Evolutionary conservation across 2,888 invertebrate species (phyloP), one percentile per base, ranked within the genome.

Genomic region (Xestia sexstrigata): DNA sequence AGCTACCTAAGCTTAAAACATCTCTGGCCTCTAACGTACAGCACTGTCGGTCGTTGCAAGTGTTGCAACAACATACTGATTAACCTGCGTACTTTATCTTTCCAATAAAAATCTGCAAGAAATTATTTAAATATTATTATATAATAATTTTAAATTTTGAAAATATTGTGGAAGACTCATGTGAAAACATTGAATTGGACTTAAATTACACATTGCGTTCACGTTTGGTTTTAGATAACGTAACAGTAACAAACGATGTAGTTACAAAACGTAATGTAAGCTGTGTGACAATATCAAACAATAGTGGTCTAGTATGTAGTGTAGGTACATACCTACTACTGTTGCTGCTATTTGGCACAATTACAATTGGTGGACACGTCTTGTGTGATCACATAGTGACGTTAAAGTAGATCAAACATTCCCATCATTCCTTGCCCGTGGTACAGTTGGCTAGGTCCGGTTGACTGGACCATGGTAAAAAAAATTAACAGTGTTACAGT

Each of bases 271-370:
- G 6, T 47, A 39, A 74, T 66, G 65, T 20, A 66, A 69, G 55
- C 42, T 74, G 47, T 80, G 74, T 66, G 81, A 81, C 81, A 65
- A 69, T 72, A 66, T 26, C 49, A 35, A 47, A 84, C 66, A 84
- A 84, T 74, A 55, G 60, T 84, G 55, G 26, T 60, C 42, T 70
- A 62, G 47, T 39, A 66, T 13, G 1, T 4, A 49, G 20, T 13
- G 1, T 4, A 49, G 20, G 49, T 49, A 17, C 49, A 20, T 20
- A 45, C 6, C 49, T 49, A 15, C 60, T 30, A 30, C n/a, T 49
- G 39, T 15, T 15, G 35, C 49, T 52, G 23, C 30, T 76, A 49
- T 82, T 83, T 79, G 67, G 71, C 62, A 63, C 71, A 63, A 55
- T 67, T 63, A 70, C 70, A 76, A 70, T 39, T 39, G 55, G 23